Percentiles rank a stretch among this genome's conserved stretches.
These are phyloP conservation scores for Trachelus troglodyta DNA, from an alignment of 2,888 invertebrate species.

Conservation along the genomic window DNA sequence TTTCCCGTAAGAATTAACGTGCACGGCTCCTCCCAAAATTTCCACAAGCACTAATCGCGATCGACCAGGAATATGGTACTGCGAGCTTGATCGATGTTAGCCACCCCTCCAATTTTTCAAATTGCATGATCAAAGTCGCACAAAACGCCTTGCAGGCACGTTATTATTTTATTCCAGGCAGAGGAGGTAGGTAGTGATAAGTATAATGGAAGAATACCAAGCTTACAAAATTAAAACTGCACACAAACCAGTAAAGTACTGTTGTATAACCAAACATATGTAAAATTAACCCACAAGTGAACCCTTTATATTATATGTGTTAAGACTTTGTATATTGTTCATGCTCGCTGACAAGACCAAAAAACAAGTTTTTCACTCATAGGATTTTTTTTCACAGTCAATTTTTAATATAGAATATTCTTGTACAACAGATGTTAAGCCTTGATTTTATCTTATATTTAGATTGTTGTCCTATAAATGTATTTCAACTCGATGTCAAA, in stretches of 20 bases:
- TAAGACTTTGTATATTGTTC: neutral
- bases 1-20: constrained; percentile 29
- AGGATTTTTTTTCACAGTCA: neutral
- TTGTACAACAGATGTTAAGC: neutral
- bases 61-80: constrained; percentile 58
- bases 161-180: constrained; percentile 19
- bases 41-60: constrained; percentile 60
- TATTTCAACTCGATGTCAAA: neutral
- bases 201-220: constrained; percentile 36
- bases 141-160: neutral
- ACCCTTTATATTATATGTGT: neutral
- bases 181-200: constrained; percentile 24
- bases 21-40: constrained; percentile 58
- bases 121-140: constrained; percentile 26
- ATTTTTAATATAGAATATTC: neutral
- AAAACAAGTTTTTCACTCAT: neutral
- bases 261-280: constrained; percentile 42
- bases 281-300: constrained; percentile 34
- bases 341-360: neutral
- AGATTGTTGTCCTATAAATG: neutral
- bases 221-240: constrained; percentile 40
- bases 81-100: constrained; percentile 57
- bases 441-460: neutral
- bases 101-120: constrained; percentile 46
- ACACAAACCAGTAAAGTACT: constrained; percentile 36